A percentile compares a stretch with the other conserved stretches of the same genome.
phyloP scores from a whole-genome alignment of 2,888 invertebrate genomes.

The Boloria selene region DNA sequence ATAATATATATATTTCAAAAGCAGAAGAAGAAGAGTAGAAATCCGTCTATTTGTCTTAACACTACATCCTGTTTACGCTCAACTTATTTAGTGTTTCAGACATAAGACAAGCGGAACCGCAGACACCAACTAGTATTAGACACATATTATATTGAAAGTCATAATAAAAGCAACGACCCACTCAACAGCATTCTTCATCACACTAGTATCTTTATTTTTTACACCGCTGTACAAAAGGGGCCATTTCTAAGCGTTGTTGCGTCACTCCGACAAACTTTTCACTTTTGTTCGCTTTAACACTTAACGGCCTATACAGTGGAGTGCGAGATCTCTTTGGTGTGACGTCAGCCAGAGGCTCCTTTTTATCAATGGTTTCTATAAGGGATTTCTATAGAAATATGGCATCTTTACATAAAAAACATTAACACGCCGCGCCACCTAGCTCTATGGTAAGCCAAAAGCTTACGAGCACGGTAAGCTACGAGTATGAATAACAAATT shows the following conservation, averaged over 20 bases:
- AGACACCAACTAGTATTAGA: no score
- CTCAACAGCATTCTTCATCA: conserved; percentile 7
- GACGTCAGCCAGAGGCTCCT: not conserved
- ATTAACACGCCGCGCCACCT: no score
- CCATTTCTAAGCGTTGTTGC: conserved; percentile 6
- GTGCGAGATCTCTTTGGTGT: not conserved
- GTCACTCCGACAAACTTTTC: conserved; percentile 12
- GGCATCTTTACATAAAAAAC: no score
- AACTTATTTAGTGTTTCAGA: not conserved
- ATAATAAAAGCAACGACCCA: not conserved
- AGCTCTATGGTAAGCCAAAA: no score
- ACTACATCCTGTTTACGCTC: no score
- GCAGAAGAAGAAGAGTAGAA: no score
- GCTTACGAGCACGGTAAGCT: no score
- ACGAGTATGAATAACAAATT: no score
- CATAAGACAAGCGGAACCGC: not conserved
- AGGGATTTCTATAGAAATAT: no score
- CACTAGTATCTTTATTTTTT: not conserved
- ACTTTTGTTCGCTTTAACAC: conserved; percentile 14
- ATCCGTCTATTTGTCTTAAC: no score
- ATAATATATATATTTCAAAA: no score
- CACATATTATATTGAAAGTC: not conserved
- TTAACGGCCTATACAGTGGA: not conserved
- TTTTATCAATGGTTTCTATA: no score
- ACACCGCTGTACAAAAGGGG: not conserved